Conservation (phyloP, 2,113 vertebrate species). For the Pungitius pungitius region DNA sequence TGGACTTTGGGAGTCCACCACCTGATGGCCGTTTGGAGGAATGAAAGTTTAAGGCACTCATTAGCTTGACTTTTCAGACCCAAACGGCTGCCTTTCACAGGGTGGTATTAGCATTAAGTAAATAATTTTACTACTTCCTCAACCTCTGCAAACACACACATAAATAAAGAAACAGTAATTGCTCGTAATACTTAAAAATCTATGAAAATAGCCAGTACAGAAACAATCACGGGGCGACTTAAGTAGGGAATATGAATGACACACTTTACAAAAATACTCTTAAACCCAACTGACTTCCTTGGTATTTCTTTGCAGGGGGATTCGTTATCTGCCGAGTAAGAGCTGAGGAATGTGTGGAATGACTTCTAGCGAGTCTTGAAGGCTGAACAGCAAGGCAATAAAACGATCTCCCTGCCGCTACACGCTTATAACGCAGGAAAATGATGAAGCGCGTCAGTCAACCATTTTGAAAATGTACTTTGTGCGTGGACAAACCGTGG, state of each 20-base stretch:
- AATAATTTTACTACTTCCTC: not conserved
- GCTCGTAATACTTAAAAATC: not conserved
- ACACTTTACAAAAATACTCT: conserved; percentile 1
- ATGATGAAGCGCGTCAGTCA: conserved; percentile 16
- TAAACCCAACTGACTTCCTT: conserved; percentile 13
- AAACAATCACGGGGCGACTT: not conserved
- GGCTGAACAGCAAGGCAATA: conserved; percentile 40
- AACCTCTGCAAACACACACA: not conserved
- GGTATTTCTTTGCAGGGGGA: conserved; percentile 1
- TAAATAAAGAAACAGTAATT: not conserved
- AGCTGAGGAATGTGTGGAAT: conserved; percentile 64
- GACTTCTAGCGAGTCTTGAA: conserved; percentile 40
- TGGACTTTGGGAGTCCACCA: not conserved
- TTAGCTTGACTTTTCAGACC: not conserved
- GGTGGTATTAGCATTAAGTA: not conserved
- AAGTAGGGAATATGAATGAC: not conserved
- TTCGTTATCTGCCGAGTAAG: conserved; percentile 43
- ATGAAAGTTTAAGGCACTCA: not conserved
- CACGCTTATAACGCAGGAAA: conserved; percentile 42
- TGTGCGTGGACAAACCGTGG: conserved; percentile 81
- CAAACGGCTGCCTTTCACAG: not conserved
- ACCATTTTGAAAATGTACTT: conserved; percentile 5
- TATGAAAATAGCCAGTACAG: not conserved
- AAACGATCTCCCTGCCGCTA: conserved; percentile 51
- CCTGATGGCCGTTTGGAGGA: not conserved